Base-by-base conservation (phyloP, 1,140 invertebrate species). In the Leptopilina boulardi region DNA sequence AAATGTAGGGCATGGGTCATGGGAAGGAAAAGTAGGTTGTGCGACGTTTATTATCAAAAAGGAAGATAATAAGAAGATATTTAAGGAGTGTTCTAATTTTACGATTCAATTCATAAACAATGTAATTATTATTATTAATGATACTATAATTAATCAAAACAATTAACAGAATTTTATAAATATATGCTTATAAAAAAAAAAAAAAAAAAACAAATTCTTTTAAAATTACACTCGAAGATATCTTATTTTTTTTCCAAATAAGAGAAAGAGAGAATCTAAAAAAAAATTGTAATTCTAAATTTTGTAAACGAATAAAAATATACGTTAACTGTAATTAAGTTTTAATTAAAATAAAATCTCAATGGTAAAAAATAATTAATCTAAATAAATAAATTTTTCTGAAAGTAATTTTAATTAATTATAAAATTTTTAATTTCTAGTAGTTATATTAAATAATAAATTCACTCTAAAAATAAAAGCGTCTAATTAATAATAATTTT, bases 41-140 rank as follows among this genome's bases (percentile, higher is more conserved):
- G 26, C 59, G 23, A 66, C 21, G 59, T 30, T 51, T 34, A 66
- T 66, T 30, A 26, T 30, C 13, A 66, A 66, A 66, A 66, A 66
- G 59, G 26, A 66, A 66, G 59, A 66, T 66, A 66, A 66, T 34
- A 34, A n/a, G 23, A 66, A 66, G 59, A 66, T 66, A 66, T 66
- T 66, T 30, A 23, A 66, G 23, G 26, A 66, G 59, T 66, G 11
- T 30, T 66, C 59, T 66, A 66, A 34, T 66, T 66, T 30, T 26
- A 66, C 23, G 10, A 66, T n/a, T 30, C 3, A 8, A 5, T 23
- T n/a, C 15, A n/a, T 66, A 66, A 66, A 30, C 23, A 66, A 66
- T 26, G 13, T 11, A 21, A 11, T 51, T 38, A 38, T 38, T 8
- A 66, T 59, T 59, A 59, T 59, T 21, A 59, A 59, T 59, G n/a